Percentiles rank a stretch among this genome's conserved stretches.
Conservation (phyloP, 2,797 vertebrate species). For the Cyclopterus lumpus region DNA sequence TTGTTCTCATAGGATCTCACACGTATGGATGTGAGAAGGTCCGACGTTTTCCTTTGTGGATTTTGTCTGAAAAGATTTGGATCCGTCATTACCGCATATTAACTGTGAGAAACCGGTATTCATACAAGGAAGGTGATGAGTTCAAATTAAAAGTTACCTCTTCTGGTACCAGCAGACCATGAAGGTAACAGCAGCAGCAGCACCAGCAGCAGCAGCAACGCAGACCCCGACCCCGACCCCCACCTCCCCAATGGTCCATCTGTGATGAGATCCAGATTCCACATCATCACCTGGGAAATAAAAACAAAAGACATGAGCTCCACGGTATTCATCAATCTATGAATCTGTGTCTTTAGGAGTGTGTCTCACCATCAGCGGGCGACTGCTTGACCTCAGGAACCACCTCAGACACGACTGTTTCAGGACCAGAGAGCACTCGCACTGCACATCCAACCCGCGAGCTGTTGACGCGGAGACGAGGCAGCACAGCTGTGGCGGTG, state of each 20-base stretch:
- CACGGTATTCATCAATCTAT: background rate
- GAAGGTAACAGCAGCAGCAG: background rate
- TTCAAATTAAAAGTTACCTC: background rate
- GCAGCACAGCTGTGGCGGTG: constrained; percentile 14
- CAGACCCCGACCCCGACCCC: too few species aligned
- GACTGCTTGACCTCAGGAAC: background rate
- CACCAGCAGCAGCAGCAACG: background rate
- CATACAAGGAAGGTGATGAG: background rate
- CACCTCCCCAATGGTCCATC: background rate
- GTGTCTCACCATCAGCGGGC: constrained; percentile 27
- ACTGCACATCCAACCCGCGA: constrained; percentile 39
- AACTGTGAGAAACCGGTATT: background rate
- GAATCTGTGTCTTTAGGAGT: background rate
- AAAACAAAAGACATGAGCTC: background rate
- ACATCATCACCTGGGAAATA: background rate
- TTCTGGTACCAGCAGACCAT: too few species aligned
- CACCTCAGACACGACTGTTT: accelerated
- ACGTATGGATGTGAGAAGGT: background rate
- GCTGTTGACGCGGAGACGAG: background rate
- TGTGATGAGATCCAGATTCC: background rate
- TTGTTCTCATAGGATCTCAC: accelerated
- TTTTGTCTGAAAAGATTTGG: background rate
- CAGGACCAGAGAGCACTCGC: constrained; percentile 6
- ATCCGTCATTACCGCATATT: background rate
- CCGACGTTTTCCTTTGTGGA: background rate